Evolutionary conservation across 2,888 invertebrate genomes (phyloP).

Genomic region (Eumacrocentrus americanus): DNA sequence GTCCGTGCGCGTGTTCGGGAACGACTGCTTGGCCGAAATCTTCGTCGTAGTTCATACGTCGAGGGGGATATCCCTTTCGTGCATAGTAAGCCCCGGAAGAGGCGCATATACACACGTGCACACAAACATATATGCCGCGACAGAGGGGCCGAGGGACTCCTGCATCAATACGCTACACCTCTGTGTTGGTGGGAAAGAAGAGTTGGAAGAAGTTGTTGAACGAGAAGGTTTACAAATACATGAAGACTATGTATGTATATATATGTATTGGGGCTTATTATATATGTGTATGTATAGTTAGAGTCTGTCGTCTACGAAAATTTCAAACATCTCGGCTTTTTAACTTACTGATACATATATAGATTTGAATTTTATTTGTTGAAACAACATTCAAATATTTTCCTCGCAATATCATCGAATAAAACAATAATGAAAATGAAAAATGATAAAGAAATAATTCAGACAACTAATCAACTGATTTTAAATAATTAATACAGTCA

Average conservation of each 20-base stretch:
- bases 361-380: too few species aligned
- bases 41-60: neutral
- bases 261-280: too few species aligned
- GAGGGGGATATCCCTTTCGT: constrained; percentile 2
- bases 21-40: constrained; percentile 2
- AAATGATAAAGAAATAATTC: neutral
- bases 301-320: too few species aligned
- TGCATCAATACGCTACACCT: neutral
- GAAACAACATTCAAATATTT: too few species aligned
- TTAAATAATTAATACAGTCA: neutral
- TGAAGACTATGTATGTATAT: too few species aligned
- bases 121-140: neutral
- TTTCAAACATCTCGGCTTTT: too few species aligned
- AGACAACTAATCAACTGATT: neutral
- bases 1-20: neutral
- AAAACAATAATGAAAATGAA: neutral
- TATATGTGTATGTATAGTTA: too few species aligned
- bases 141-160: neutral
- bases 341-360: too few species aligned
- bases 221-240: neutral
- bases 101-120: neutral
- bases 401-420: neutral
- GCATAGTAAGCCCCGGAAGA: neutral
- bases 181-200: neutral
- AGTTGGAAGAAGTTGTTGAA: neutral